A percentile compares a stretch with the other conserved stretches of the same genome.
phyloP scores from a whole-genome alignment of 2,888 invertebrate species.

The Diogma glabrata region DNA sequence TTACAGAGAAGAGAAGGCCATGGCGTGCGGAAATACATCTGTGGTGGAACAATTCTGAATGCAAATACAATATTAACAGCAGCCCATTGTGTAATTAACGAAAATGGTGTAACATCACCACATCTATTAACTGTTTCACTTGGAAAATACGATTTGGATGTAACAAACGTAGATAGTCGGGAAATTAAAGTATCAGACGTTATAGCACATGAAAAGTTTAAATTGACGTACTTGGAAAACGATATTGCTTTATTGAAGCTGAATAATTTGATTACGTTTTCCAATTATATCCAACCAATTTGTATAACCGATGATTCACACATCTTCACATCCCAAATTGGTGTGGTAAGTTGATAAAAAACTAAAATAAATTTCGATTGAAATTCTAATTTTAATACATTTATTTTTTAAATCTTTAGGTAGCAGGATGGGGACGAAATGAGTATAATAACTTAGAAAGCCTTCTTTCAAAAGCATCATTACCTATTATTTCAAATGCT shows the following conservation, averaged over 20 bases:
- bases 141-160: constrained; percentile 1
- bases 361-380: too few relatives aligned
- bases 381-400: too few relatives aligned
- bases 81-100: background rate
- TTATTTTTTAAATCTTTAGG: too few relatives aligned
- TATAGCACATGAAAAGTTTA: background rate
- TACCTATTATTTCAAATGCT: background rate
- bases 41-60: background rate
- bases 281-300: constrained; percentile 1
- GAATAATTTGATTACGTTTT: too few relatives aligned
- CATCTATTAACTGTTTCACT: background rate
- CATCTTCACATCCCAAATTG: background rate
- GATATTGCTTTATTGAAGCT: background rate
- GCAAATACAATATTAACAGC: background rate
- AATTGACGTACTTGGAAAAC: background rate
- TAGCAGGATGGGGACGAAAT: background rate
- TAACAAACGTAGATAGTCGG: background rate
- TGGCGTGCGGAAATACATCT: background rate
- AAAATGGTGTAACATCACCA: background rate
- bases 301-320: constrained; percentile 25
- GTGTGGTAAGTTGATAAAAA: too few relatives aligned
- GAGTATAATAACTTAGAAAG: background rate
- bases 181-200: background rate
- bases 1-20: background rate
- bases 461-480: background rate